Evolutionary conservation across 2,113 vertebrate genomes (phyloP).

Genomic region (Catagonus wagneri): DNA sequence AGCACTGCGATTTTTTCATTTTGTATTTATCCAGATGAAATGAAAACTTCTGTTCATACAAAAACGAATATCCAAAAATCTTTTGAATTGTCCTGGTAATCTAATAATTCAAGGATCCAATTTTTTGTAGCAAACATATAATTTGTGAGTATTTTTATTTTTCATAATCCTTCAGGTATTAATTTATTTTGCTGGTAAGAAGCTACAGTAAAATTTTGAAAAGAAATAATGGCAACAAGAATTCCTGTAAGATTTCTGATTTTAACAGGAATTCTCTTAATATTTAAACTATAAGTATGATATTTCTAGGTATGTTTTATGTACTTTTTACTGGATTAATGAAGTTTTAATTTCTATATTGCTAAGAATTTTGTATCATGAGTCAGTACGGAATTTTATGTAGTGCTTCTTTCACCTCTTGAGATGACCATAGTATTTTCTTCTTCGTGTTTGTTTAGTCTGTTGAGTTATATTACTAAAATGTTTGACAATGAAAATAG

Average conservation of each 20-base stretch:
- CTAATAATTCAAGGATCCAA: background rate
- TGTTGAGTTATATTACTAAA: background rate
- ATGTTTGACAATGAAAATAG: constrained; percentile 16
- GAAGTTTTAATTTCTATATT: background rate
- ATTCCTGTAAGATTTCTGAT: background rate
- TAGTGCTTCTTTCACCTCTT: background rate
- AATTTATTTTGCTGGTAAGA: background rate
- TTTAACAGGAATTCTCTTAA: background rate
- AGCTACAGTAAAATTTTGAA: background rate
- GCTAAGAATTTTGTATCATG: background rate
- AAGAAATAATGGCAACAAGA: background rate
- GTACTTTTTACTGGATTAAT: constrained; percentile 11
- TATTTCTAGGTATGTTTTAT: background rate
- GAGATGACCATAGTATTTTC: background rate
- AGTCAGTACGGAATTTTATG: constrained; percentile 33
- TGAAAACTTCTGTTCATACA: background rate
- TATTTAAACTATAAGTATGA: background rate
- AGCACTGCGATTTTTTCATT: background rate
- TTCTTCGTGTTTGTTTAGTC: background rate
- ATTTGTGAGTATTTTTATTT: background rate
- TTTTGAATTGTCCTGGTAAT: background rate
- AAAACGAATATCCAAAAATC: background rate
- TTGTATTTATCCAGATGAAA: background rate
- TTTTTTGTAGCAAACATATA: background rate
- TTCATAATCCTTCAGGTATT: background rate